Conservation (phyloP, 2,113 vertebrate species). For the Etheostoma cragini region DNA sequence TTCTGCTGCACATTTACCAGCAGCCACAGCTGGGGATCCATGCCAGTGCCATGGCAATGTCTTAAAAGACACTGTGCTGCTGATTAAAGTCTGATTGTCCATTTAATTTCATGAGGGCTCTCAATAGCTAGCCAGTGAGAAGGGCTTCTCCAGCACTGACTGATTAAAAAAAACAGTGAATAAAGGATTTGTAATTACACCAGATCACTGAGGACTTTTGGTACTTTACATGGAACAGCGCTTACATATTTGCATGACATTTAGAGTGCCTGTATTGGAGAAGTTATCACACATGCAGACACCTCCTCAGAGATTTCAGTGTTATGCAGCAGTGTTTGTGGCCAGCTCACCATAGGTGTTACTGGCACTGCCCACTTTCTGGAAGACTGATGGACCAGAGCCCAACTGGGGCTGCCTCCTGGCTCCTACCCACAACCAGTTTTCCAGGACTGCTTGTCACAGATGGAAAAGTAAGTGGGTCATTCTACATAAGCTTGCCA, state of each 20-base stretch:
- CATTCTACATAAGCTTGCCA: conserved; percentile 66
- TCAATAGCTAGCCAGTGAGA: conserved; percentile 52
- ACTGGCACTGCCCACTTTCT: conserved; percentile 77
- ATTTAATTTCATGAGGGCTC: conserved; percentile 71
- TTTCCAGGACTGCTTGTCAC: conserved; percentile 81
- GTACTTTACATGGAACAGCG: conserved; percentile 5
- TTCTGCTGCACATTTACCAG: conserved; percentile 74
- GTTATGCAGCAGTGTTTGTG: conserved; percentile 55
- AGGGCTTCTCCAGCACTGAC: conserved; percentile 7
- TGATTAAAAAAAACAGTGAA: conserved; percentile 19
- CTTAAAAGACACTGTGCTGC: conserved; percentile 77
- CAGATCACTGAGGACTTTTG: conserved; percentile 17
- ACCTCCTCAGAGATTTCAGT: conserved; percentile 27
- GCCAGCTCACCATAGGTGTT: conserved; percentile 73
- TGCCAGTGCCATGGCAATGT: conserved; percentile 74
- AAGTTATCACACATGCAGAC: conserved; percentile 33
- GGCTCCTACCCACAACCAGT: conserved; percentile 71
- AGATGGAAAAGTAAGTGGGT: conserved; percentile 81
- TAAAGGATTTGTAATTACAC: conserved; percentile 23
- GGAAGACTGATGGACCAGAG: conserved; percentile 78
- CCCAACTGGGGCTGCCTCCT: conserved; percentile 71
- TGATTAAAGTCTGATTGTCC: conserved; percentile 80
- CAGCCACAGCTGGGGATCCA: conserved; percentile 79
- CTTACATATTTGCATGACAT: neutral
- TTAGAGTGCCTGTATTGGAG: conserved; percentile 4